A percentile compares a stretch with the other conserved stretches of the same genome.
These are phyloP conservation scores for Thrips palmi DNA, from an alignment of 1,140 invertebrate species.

Conservation along the genomic window DNA sequence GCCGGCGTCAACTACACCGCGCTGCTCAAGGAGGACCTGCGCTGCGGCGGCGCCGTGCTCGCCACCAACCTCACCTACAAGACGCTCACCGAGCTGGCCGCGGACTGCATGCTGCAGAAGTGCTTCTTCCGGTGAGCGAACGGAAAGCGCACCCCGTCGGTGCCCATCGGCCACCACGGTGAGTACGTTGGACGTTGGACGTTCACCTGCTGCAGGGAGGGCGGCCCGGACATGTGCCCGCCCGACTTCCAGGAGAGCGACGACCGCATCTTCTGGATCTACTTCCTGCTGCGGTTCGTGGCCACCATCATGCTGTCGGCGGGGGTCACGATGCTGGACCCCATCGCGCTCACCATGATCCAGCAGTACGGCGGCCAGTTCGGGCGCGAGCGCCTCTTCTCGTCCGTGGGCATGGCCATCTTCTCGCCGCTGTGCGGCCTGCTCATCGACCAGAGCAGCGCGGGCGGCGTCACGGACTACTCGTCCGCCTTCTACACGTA, in stretches of 20 bases:
- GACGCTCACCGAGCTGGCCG: constrained; percentile 31
- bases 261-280: constrained; percentile 56
- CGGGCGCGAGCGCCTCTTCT: constrained; percentile 57
- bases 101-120: constrained; percentile 49
- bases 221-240: constrained; percentile 50
- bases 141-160: no score
- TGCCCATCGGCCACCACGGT: no score
- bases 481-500: constrained; percentile 59
- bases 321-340: constrained; percentile 63
- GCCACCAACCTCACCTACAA: constrained; percentile 37
- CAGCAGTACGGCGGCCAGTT: constrained; percentile 62
- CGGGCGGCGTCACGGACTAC: constrained; percentile 50
- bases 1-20: constrained; percentile 47
- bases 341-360: constrained; percentile 60
- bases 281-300: constrained; percentile 52
- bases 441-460: constrained; percentile 46
- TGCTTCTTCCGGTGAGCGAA: constrained; percentile 35
- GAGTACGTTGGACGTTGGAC: no score
- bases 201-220: constrained; percentile 24
- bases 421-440: constrained; percentile 62
- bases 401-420: constrained; percentile 58
- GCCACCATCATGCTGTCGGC: constrained; percentile 54
- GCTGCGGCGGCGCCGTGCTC: constrained; percentile 45
- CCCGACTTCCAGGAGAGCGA: constrained; percentile 53
- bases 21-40: constrained; percentile 44